Base-by-base conservation (phyloP, 2,113 vertebrate genomes). In the Laticauda colubrina region DNA sequence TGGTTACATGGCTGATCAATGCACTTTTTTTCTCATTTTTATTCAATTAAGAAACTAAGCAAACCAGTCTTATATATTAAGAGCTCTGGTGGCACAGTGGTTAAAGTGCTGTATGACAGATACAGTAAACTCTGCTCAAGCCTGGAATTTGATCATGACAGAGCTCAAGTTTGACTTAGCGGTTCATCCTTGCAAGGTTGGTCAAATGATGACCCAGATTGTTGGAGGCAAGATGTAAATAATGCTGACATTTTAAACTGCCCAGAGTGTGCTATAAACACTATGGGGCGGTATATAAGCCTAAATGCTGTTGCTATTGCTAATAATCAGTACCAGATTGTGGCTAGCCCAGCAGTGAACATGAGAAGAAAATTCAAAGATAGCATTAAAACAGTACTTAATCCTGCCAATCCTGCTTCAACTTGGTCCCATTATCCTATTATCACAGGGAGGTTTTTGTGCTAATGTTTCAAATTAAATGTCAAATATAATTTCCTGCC, bases 401-500 rank as follows among this genome's bases (percentile, higher is more conserved):
- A 20, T 1, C 1, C 56, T 88, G 59, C 11, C 92, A 93, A 95
- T 92, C 94, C 92, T 64, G 88, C 93, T 95, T 93, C 94, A 54
- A 54, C 75, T 15, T 75, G 88, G 87, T 88, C 91, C n/a, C 7
- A 39, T 91, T 89, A 85, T 48, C 56, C 56, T 4, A 39, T 91
- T 89, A 85, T 34, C 56, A 69, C 34, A 23, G 90, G 0, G 88
- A 95, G 85, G 90, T 88, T 94, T 89, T 94, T 94, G 88, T 0
- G 0, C 48, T 89, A 21, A 0, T 56, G 93, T 51, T 94, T 90
- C 94, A 94, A 92, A 95, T 94, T 2, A 93, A 92, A 57, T 88
- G 94, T 88, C 94, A 95, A 89, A 1, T 55, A 12, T 7, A 53
- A 97, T 95, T 92, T 59, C 95, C 89, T 0, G 14, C 90, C 48